phyloP scores from a whole-genome alignment of 2,888 invertebrate species.

The Suillia variegata region DNA sequence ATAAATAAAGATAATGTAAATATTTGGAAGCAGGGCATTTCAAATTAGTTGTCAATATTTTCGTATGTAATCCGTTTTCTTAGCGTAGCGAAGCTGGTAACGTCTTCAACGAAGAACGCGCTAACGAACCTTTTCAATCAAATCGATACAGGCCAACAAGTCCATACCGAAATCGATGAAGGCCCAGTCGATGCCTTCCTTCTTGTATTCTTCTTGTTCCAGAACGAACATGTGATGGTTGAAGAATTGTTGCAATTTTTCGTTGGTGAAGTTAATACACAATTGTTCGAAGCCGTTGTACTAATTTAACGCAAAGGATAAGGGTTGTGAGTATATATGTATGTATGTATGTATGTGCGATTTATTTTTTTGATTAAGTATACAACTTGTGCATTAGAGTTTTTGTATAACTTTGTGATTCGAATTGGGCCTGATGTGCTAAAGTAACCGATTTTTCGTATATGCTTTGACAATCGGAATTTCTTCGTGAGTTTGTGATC shows the following conservation, averaged over 20 bases:
- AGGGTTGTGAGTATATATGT: background rate
- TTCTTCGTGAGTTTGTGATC: too few relatives aligned
- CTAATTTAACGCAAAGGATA: constrained; percentile 62
- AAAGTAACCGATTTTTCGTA: too few relatives aligned
- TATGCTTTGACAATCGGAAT: too few relatives aligned
- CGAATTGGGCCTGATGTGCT: background rate
- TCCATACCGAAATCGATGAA: constrained; percentile 99
- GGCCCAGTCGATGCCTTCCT: constrained; percentile 95
- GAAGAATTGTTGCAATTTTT: constrained; percentile 99
- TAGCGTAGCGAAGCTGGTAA: too few relatives aligned
- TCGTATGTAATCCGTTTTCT: too few relatives aligned
- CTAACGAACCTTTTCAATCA: constrained; percentile 88
- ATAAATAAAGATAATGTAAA: too few relatives aligned
- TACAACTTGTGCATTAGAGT: too few relatives aligned
- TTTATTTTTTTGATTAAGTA: too few relatives aligned
- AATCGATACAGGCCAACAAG: constrained; percentile 96
- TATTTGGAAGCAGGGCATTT: too few relatives aligned
- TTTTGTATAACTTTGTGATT: background rate
- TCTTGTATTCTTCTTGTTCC: constrained; percentile 98
- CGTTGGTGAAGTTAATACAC: constrained; percentile 99
- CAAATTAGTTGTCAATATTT: background rate
- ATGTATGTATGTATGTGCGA: too few relatives aligned
- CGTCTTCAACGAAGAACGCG: background rate
- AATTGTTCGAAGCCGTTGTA: constrained; percentile 99
- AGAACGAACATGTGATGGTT: constrained; percentile 99